These are phyloP conservation scores for Phocides pigmalion DNA, from an alignment of 1,140 invertebrate genomes.

Conservation along the genomic window DNA sequence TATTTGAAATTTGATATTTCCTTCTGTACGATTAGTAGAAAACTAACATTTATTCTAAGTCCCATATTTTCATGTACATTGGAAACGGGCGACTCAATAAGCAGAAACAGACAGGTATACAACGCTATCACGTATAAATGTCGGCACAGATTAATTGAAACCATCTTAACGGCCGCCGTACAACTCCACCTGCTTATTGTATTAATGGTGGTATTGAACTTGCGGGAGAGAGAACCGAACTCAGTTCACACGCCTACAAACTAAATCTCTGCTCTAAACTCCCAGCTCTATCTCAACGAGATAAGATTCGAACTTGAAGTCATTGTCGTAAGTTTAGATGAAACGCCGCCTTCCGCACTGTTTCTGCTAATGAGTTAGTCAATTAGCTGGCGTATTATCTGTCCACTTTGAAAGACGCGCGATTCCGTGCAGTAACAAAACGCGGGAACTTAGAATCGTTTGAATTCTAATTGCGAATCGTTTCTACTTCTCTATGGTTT, in stretches of 20 bases:
- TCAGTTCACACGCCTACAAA: slow-evolving; percentile 43
- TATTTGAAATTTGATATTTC: too few species aligned
- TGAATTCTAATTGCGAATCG: slow-evolving; percentile 40
- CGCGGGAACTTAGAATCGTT: slow-evolving; percentile 41
- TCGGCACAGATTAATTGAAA: slow-evolving; percentile 37
- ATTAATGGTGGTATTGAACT: slow-evolving; percentile 55
- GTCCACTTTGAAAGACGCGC: slow-evolving; percentile 45
- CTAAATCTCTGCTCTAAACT: slow-evolving; percentile 1
- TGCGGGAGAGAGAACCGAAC: slow-evolving; percentile 53
- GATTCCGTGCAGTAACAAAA: slow-evolving; percentile 44
- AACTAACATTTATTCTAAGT: too few species aligned
- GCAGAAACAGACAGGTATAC: background rate
- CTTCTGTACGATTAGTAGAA: too few species aligned
- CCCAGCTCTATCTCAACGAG: slow-evolving; percentile 4
- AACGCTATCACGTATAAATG: slow-evolving; percentile 9
- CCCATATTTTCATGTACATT: too few species aligned
- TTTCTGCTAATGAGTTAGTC: slow-evolving; percentile 60
- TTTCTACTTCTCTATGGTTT: slow-evolving; percentile 26
- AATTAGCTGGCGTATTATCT: slow-evolving; percentile 60
- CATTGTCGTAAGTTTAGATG: slow-evolving; percentile 36
- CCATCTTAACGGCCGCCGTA: slow-evolving; percentile 25
- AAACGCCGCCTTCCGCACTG: slow-evolving; percentile 46
- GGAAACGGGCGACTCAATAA: too few species aligned
- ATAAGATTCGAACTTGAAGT: slow-evolving; percentile 17
- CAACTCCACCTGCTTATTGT: slow-evolving; percentile 40